These are phyloP conservation scores for Lemur catta DNA, from an alignment of 2,797 vertebrate genomes.

Conservation along the genomic window DNA sequence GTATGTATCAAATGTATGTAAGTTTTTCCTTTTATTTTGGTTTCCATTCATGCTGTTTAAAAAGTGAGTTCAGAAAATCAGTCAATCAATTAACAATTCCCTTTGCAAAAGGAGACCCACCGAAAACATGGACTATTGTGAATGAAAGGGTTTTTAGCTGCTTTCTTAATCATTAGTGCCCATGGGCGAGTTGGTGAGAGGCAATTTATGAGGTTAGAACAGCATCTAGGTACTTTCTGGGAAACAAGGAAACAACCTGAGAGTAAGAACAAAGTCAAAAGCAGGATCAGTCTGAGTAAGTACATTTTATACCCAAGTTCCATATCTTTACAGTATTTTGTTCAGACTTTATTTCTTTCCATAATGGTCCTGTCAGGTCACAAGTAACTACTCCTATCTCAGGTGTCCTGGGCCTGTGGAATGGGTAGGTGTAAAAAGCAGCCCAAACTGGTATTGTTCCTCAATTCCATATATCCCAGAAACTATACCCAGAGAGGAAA, in stretches of 20 bases:
- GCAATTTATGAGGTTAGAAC: neutral
- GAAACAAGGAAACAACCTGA: conserved; percentile 16
- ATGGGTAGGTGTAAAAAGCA: neutral
- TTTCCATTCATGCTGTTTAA: neutral
- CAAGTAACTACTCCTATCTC: neutral
- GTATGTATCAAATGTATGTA: neutral
- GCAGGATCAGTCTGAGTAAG: neutral
- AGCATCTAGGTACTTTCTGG: neutral
- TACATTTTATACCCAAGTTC: neutral
- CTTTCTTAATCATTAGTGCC: conserved; percentile 8
- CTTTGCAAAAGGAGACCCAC: neutral
- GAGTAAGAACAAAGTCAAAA: neutral
- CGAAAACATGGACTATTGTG: neutral
- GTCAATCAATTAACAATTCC: neutral
- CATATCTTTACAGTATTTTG: neutral
- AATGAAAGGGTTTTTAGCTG: neutral
- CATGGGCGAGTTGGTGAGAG: neutral
- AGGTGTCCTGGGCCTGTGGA: neutral
- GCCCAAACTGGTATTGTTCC: neutral
- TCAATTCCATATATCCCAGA: neutral
- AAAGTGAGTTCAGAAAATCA: conserved; percentile 34
- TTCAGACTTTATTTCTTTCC: neutral
- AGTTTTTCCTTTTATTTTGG: conserved; percentile 28
- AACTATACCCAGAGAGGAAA: neutral
- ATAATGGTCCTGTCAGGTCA: neutral